Conservation (phyloP, 2,888 invertebrate genomes). For the Drosophila vallismaia region DNA sequence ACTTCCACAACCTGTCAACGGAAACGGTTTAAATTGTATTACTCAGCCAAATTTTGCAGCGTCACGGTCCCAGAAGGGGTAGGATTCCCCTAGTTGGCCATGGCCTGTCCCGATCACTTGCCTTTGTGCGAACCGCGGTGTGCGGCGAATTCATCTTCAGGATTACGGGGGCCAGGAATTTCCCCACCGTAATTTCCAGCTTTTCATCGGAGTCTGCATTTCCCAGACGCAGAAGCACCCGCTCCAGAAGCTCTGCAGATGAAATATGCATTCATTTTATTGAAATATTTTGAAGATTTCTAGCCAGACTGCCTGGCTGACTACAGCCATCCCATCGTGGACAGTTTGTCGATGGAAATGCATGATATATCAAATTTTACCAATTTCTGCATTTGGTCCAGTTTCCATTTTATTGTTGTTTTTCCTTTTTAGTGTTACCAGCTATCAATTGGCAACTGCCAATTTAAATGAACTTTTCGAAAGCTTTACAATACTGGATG, state of each 20-base stretch:
- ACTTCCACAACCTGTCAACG: constrained; percentile 92
- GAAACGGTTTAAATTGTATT: constrained; percentile 2
- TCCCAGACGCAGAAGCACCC: constrained; percentile 94
- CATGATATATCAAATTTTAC: constrained; percentile 59
- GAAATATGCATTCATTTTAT: neutral
- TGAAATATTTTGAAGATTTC: neutral
- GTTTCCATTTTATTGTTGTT: constrained; percentile 82
- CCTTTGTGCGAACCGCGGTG: constrained; percentile 91
- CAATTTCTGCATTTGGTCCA: constrained; percentile 82
- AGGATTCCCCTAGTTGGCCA: neutral
- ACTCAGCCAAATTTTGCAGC: constrained; percentile 42
- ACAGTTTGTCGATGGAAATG: neutral
- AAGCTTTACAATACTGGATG: neutral
- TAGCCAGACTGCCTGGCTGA: neutral
- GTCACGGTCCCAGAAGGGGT: constrained; percentile 41
- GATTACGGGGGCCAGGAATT: constrained; percentile 94
- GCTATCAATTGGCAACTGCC: neutral
- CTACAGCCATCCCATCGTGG: neutral
- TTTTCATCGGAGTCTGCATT: constrained; percentile 95
- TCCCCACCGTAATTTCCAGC: constrained; percentile 89
- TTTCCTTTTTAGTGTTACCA: constrained; percentile 48
- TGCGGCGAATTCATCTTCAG: constrained; percentile 94
- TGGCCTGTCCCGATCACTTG: constrained; percentile 62
- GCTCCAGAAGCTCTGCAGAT: constrained; percentile 91
- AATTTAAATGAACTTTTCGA: neutral